Evolutionary conservation across 2,797 vertebrate species (phyloP), one percentile per base, ranked within the genome.

Genomic region (Muscicapa comitata): DNA sequence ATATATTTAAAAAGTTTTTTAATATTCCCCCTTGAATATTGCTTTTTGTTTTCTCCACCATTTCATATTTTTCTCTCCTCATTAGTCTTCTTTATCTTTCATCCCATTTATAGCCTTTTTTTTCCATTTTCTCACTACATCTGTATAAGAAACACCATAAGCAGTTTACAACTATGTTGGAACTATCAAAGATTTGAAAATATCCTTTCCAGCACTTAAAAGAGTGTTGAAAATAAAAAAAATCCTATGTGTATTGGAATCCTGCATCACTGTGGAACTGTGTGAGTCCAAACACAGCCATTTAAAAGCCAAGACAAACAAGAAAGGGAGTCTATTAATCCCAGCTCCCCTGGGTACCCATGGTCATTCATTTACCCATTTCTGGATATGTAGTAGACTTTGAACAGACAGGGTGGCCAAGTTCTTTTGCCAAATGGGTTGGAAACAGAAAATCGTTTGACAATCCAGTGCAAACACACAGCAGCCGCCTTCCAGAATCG

Each of bases 401-500:
- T 51, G 74, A 87, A 68, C 68, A 86, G 75, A 17, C 31, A 80
- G 47, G 45, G 81, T 83, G 61, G 92, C 89, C 92, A 90, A 89
- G 50, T 83, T 94, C 72, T 75, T 87, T 35, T 92, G 93, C 96
- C 96, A 95, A 33, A 92, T 71, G 23, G 65, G 50, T 67, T 93
- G 85, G 88, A 86, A 91, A 79, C 53, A 76, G 68, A 93, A 90
- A 79, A 82, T 53, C 5, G 1, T 71, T 76, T 59, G 59, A 85
- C 80, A 79, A 54, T 79, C 63, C 67, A 43, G 57, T 57, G 50
- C 37, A 67, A 87, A 95, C 79, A 87, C 67, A 71, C 7, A 68
- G 13, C n/a, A 51, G 19, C 33, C 3, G 0, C 77, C 51, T 90
- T 93, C 86, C 86, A 91, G 26, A 84, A 74, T 23, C 47, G 35